Base-by-base conservation (phyloP, 2,113 vertebrate species). In the Artemisiospiza belli region DNA sequence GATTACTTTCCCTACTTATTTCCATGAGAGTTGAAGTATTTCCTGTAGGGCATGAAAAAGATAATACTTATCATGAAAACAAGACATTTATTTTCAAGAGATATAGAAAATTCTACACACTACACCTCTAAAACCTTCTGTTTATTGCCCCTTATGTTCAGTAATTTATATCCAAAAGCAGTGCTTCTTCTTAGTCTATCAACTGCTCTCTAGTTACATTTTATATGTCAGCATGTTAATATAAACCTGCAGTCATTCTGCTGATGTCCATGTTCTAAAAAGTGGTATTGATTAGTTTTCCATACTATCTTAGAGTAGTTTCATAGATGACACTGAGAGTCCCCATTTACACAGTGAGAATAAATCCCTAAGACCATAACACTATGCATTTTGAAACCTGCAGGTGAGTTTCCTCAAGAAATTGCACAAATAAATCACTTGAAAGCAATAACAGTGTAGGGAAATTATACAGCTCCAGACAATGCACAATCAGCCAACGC, bases 351-450 rank as follows among this genome's bases (percentile, higher is more conserved):
- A 77, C 31, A 35, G 87, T 30, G 35, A 69, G 55, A 92, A 94
- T 92, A 96, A 95, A 95, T 92, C 81, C 76, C 58, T 28, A 66
- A 83, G 79, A 94, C 83, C 73, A 68, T 90, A 92, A 67, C 47
- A 80, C 84, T 28, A 24, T 17, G 72, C 83, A 72, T 95, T 94
- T 70, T 90, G 79, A 96, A 95, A 74, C 82, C 85, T 52, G 82
- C 75, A 88, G 84, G 77, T 63, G 43, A 91, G 72, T 95, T 90
- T 59, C 47, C 61, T 51, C 68, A 94, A 95, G 88, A 94, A 96
- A 96, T 91, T 95, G 85, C 72, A 81, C 64, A 93, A 93, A 96
- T 96, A 96, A 94, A 96, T 95, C 93, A 94, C 76, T 75, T 77
- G 89, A 89, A 91, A 95, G 79, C 90, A 92, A 86, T 91, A 97